Evolutionary conservation across 2,113 vertebrate genomes (phyloP).

Genomic region (human): GRCh38 chrX:19696501-19697000

Average conservation of each 20-base stretch:
- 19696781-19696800: neutral
- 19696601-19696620: neutral
- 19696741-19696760: constrained; percentile 4
- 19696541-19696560: neutral
- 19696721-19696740: constrained; percentile 36
- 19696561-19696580: neutral
- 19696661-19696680: neutral
- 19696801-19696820: neutral
- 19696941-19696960: neutral
- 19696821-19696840: neutral
- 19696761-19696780: neutral
- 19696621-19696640: neutral
- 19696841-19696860: neutral
- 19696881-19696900: neutral
- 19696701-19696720: neutral
- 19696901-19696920: neutral
- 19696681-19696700: neutral
- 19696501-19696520: neutral
- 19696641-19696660: neutral
- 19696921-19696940: neutral
- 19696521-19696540: neutral
- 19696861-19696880: neutral
- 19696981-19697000: neutral
- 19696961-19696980: neutral
- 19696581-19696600: neutral